Evolutionary conservation across 2,113 vertebrate genomes (phyloP).

Genomic region (Nibea albiflora): DNA sequence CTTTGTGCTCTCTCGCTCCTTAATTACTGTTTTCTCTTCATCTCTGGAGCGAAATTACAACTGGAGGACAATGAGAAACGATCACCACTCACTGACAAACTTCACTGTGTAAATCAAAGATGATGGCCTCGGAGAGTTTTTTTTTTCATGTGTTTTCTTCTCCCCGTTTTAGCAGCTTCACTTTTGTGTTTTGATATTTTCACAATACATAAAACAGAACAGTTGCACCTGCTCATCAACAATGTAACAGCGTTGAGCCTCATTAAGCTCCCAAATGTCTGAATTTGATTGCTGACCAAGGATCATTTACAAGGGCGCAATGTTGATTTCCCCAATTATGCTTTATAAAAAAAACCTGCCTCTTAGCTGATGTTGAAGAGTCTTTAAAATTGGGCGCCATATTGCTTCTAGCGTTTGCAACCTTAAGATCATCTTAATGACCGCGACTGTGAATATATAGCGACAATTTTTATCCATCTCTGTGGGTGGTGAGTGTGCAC

Average conservation of each 20-base stretch:
- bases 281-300: slow-evolving; percentile 52
- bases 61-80: slow-evolving; percentile 52
- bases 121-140: not conserved
- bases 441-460: not conserved
- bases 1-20: slow-evolving; percentile 43
- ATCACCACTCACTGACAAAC: slow-evolving; percentile 43
- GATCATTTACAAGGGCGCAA: slow-evolving; percentile 43
- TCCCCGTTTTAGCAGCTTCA: not conserved
- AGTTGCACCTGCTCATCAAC: slow-evolving; percentile 1
- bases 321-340: slow-evolving; percentile 42
- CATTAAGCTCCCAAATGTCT: slow-evolving; percentile 50
- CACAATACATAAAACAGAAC: slow-evolving; percentile 32
- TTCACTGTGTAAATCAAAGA: slow-evolving; percentile 44
- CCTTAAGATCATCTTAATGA: not conserved
- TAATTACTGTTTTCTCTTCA: slow-evolving; percentile 75
- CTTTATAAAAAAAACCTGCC: not conserved
- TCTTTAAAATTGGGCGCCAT: not conserved
- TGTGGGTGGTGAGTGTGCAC: slow-evolving; percentile 22
- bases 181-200: slow-evolving; percentile 12
- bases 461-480: not conserved
- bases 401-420: slow-evolving; percentile 7
- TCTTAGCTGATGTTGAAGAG: slow-evolving; percentile 1
- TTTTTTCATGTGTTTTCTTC: not conserved
- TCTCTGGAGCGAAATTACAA: slow-evolving; percentile 55
- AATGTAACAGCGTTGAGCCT: slow-evolving; percentile 30